Base-by-base conservation (phyloP, 2,113 vertebrate species). In the Ammodytes marinus region DNA sequence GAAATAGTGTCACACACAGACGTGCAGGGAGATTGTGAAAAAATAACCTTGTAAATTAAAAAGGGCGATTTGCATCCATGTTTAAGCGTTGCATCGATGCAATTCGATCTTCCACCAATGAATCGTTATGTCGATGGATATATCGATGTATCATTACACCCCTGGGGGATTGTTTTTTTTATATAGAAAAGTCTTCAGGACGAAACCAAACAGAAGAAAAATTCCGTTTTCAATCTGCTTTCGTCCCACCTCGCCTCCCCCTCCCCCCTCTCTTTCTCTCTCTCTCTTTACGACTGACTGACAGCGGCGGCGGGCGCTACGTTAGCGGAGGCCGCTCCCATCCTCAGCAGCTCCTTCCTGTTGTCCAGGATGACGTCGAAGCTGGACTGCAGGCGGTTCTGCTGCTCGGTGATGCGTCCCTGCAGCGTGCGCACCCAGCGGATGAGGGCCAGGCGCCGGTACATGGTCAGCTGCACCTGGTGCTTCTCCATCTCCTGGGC, bases 401-500 rank as follows among this genome's bases (percentile, higher is more conserved):
- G 98, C 92, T 99, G 98, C 83, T 98, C 96, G 79, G 96, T 93
- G 13, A 99, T 89, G 0, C 91, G 96, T 83, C 95, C 89, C 93
- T 99, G 97, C 75, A 99, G 95, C 64, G 96, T 93, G 42, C 97
- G 96, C 72, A 99, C 96, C 98, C 98, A 99, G 85, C 97, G 97
- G 77, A 99, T 96, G 87, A 99, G 93, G 0, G 98, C 97, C 93
- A 99, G 89, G 27, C 98, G 96, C 5, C 98, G 97, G 89, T 99
- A 99, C 98, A 99, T 99, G 91, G 97, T 97, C 90, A 99, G 91
- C 92, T 99, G 98, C 69, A 95, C 90, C 39, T 98, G 98, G 84
- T 99, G 97, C 90, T 97, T 98, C 94, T 99, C 97, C 91, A 99
- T 99, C 95, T 99, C 98, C 88, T 82, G 95, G 80, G 97, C 97